Base-by-base conservation (phyloP, 2,797 vertebrate genomes). In the Aselliscus stoliczkanus region DNA sequence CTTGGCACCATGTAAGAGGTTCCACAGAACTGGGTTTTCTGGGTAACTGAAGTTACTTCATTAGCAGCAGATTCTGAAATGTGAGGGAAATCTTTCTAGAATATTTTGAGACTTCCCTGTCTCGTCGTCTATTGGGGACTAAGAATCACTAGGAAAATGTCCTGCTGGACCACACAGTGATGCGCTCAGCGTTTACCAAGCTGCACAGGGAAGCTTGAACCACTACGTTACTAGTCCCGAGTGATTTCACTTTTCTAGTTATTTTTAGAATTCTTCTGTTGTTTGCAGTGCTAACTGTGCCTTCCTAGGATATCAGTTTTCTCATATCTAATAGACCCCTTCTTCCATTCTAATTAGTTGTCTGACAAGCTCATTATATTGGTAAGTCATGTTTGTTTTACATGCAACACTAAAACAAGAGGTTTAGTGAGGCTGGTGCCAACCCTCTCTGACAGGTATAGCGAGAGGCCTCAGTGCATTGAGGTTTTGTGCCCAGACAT, bases 31-130 rank as follows among this genome's bases (percentile, higher is more conserved):
- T 62, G 31, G 92, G 42, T 87, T 82, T 83, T 93, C 34, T 70
- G 52, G 62, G 11, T 50, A 76, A 64, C 13, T 83, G n/a, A 89
- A 85, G 29, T 67, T 86, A 89, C 37, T 92, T 25, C 5, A 56
- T 14, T 54, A 69, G 75, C 9, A 73, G 75, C 14, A 62, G 87
- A 84, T 52, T 87, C 85, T 92, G 37, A 76, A 88, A 76, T 76
- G 25, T 88, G 84, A 88, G 37, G 73, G 42, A 92, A 88, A 82
- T 56, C 31, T 77, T 90, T 87, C 76, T 90, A 87, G 89, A 93
- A 39, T 62, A 3, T 64, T 82, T 79, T 88, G 64, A 79, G 42
- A 83, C 4, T 83, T 83, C 42, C 20, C 31, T 83, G 42, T 86
- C 47, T 90, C 70, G 5, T 67, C 81, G 8, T 84, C 50, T 87